These are phyloP conservation scores for Blastobasis lacticolella DNA, from an alignment of 2,888 invertebrate species.

Conservation along the genomic window DNA sequence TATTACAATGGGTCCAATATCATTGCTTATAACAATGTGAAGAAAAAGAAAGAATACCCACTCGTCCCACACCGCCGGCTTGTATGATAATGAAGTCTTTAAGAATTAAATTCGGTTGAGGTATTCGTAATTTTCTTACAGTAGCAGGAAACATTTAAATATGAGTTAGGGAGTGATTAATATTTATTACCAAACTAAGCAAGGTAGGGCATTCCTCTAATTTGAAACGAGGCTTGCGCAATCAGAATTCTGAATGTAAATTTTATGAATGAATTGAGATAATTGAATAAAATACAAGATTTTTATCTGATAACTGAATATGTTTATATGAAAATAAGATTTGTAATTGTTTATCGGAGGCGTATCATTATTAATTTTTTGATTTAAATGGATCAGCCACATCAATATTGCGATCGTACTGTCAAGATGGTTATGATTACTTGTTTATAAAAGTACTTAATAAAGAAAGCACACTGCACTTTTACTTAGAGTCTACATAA, in stretches of 20 bases:
- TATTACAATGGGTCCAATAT: background rate
- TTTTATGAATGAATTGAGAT: conserved; percentile 33
- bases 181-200: conserved; percentile 51
- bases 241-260: conserved; percentile 25
- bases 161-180: conserved; percentile 59
- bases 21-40: conserved; percentile 5
- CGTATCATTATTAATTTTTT: too few species aligned
- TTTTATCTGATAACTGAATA: background rate
- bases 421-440: too few species aligned
- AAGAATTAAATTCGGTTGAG: conserved; percentile 46
- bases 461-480: too few species aligned
- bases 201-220: conserved; percentile 23
- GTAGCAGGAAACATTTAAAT: conserved; percentile 66
- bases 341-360: too few species aligned
- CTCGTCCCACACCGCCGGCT: conserved; percentile 36
- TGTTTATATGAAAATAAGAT: too few species aligned
- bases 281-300: conserved; percentile 9
- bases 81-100: conserved; percentile 58
- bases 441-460: too few species aligned
- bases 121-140: conserved; percentile 46
- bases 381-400: too few species aligned
- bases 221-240: conserved; percentile 24
- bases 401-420: too few species aligned
- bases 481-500: too few species aligned
- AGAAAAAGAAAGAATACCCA: conserved; percentile 7